Evolutionary conservation across 2,113 vertebrate species (phyloP).

Genomic region (Drymodes brunneopygia): DNA sequence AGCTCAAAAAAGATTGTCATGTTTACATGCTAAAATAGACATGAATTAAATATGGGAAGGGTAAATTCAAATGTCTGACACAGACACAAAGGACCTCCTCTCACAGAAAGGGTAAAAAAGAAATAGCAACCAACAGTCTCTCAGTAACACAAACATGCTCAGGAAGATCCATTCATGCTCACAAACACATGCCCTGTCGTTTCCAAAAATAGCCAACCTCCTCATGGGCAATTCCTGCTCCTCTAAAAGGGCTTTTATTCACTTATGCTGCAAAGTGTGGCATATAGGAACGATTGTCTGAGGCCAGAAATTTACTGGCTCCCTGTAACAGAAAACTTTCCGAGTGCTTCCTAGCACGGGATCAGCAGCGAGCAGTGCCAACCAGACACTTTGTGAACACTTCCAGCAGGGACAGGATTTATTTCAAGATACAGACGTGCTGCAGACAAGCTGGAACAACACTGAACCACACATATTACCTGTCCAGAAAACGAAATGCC

Average conservation of each 20-base stretch:
- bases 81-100: conserved; percentile 44
- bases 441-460: conserved; percentile 40
- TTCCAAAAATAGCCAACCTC: conserved; percentile 62
- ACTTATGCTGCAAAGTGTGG: conserved; percentile 9
- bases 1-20: background rate
- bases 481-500: conserved; percentile 9
- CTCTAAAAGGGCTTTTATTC: conserved; percentile 59
- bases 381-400: background rate
- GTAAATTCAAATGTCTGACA: background rate
- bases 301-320: conserved; percentile 17
- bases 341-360: background rate
- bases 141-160: conserved; percentile 57
- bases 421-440: background rate
- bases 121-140: background rate
- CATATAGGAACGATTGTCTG: conserved; percentile 40
- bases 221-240: conserved; percentile 26
- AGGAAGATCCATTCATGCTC: conserved; percentile 63
- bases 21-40: conserved; percentile 33
- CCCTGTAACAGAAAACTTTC: conserved; percentile 33
- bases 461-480: background rate
- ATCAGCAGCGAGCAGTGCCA: background rate
- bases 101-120: background rate
- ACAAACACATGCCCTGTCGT: conserved; percentile 31
- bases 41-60: background rate
- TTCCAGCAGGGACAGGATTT: conserved; percentile 21